Base-by-base conservation (phyloP, 2,113 vertebrate species). In the Tringa solitaria region DNA sequence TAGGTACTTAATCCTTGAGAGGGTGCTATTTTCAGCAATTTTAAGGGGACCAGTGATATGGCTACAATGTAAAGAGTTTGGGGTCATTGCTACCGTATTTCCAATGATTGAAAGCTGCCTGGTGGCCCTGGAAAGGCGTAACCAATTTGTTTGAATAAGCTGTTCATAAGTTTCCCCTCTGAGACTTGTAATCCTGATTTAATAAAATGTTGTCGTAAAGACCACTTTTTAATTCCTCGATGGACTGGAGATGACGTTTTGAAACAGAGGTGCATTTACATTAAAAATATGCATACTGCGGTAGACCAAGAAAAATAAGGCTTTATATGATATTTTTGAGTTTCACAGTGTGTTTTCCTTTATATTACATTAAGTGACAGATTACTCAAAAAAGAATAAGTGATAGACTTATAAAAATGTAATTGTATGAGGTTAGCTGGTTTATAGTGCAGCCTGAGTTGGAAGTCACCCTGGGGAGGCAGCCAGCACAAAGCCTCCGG, bases 211-310 rank as follows among this genome's bases (percentile, higher is more conserved):
- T 95, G 68, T 96, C 80, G 75, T 92, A 96, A 96, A 90, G 76
- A 89, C 76, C 78, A 83, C 67, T 95, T 91, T 80, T 96, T 89
- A 91, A 92, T 95, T 93, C 70, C 91, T 95, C 16, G 2, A 80
- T 33, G 75, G 46, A 72, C 72, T 87, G 70, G 82, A 78, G 78
- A 90, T 97, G 96, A 93, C 21, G 37, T 97, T 88, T 93, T 63
- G 81, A 93, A 94, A 94, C 94, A 97, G 91, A 93, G 75, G 78
- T 83, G 89, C 82, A 74, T 93, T 97, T 97, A 95, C 78, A 91
- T 95, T 61, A 89, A 85, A 94, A 95, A 91, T 93, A 94, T 28
- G 57, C 84, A 14, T 91, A 59, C 80, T 88, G 84, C 2, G 35
- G 93, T 90, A 96, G 93, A 95, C 70, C 91, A 83, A 87, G 94